Evolutionary conservation across 2,888 invertebrate species (phyloP).

Genomic region (Torymus auratus): DNA sequence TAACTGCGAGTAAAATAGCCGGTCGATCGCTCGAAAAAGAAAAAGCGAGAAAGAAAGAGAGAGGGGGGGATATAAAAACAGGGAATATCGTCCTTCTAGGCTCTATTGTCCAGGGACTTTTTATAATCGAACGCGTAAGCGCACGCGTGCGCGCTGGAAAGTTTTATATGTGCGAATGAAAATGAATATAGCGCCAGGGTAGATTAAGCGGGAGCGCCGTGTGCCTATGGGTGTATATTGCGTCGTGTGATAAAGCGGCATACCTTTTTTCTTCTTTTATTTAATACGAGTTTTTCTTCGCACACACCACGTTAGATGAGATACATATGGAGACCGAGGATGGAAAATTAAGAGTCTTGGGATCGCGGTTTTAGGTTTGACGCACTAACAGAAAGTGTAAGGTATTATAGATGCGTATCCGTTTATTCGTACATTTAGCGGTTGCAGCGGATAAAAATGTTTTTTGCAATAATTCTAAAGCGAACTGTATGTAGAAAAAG

Average conservation of each 20-base stretch:
- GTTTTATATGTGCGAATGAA: slow-evolving; percentile 47
- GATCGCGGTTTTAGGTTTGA: not conserved
- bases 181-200: slow-evolving; percentile 2
- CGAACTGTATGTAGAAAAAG: no score
- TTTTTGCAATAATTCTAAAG: no score
- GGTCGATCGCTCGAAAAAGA: slow-evolving; percentile 18
- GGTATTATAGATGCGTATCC: no score
- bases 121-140: slow-evolving; percentile 58
- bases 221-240: not conserved
- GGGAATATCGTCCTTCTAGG: not conserved
- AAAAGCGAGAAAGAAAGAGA: not conserved
- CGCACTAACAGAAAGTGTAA: no score
- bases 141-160: slow-evolving; percentile 19
- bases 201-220: slow-evolving; percentile 64
- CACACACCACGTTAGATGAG: slow-evolving; percentile 10
- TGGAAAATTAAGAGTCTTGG: slow-evolving; percentile 29
- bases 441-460: no score
- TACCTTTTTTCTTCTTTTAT: not conserved
- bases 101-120: slow-evolving; percentile 51
- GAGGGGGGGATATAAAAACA: not conserved
- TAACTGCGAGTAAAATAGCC: slow-evolving; percentile 44
- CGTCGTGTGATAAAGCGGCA: no score
- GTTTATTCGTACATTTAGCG: no score
- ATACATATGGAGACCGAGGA: not conserved
- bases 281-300: slow-evolving; percentile 41